Percentiles rank a stretch among this genome's conserved stretches.
phyloP scores from a whole-genome alignment of 2,888 invertebrate genomes.

The Platypus cylindrus region DNA sequence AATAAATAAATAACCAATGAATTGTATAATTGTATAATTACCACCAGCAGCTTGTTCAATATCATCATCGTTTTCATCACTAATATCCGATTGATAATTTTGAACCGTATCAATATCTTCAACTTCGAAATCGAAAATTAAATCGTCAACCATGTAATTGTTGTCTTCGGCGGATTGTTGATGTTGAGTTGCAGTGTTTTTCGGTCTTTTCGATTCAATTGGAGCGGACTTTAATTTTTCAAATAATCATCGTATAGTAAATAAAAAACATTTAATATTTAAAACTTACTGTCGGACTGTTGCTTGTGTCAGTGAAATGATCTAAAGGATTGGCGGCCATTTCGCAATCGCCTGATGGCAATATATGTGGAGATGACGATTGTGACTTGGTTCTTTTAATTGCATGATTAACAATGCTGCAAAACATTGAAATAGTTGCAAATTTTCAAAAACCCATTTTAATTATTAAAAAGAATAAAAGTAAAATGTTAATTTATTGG shows the following conservation, averaged over 20 bases:
- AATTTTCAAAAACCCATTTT: background rate
- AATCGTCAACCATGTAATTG: conserved; percentile 60
- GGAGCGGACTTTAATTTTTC: conserved; percentile 7
- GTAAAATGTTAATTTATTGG: too few species aligned
- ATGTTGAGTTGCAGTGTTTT: conserved; percentile 18
- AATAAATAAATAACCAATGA: background rate
- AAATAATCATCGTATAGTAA: background rate
- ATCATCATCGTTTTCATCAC: conserved; percentile 53
- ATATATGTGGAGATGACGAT: too few species aligned
- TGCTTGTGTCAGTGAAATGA: too few species aligned
- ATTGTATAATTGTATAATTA: conserved; percentile 1
- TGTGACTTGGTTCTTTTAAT: too few species aligned
- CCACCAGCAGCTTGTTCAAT: conserved; percentile 38
- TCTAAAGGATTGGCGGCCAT: too few species aligned
- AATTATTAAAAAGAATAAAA: background rate
- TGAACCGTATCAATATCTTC: conserved; percentile 38
- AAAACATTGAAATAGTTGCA: background rate
- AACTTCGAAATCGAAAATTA: conserved; percentile 68
- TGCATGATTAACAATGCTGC: too few species aligned
- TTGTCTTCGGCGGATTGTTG: conserved; percentile 36
- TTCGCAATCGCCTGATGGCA: too few species aligned
- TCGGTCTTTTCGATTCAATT: conserved; percentile 23
- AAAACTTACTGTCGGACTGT: too few species aligned
- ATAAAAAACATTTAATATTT: too few species aligned
- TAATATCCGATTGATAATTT: too few species aligned